Conservation (phyloP, 2,113 vertebrate species). For the Ranitomeya imitator region DNA sequence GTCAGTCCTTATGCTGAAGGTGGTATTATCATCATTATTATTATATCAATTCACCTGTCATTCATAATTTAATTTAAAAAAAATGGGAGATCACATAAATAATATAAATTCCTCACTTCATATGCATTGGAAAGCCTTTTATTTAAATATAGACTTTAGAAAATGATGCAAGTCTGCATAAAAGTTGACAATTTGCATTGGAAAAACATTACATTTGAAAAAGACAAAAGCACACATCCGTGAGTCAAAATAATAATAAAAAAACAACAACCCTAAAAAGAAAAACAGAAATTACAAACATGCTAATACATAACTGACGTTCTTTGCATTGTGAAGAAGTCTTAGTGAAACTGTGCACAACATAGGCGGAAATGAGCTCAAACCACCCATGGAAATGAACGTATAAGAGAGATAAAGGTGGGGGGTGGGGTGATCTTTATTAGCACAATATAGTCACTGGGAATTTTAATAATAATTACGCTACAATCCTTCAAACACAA, state of each 20-base stretch:
- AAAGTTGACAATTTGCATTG: slow-evolving; percentile 68
- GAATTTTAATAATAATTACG: slow-evolving; percentile 63
- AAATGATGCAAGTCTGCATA: slow-evolving; percentile 70
- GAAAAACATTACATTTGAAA: slow-evolving; percentile 64
- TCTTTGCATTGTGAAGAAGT: slow-evolving; percentile 64
- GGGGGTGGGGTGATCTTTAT: neutral
- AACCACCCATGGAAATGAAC: neutral
- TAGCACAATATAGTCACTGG: slow-evolving; percentile 52
- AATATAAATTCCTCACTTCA: neutral
- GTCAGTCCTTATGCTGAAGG: too few species aligned
- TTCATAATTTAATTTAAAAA: neutral
- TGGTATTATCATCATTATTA: too few species aligned
- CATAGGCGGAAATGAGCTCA: slow-evolving; percentile 61
- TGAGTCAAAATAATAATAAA: slow-evolving; percentile 49
- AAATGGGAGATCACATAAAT: neutral
- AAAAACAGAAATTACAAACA: slow-evolving; percentile 69
- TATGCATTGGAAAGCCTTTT: slow-evolving; percentile 70
- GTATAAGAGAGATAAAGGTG: neutral
- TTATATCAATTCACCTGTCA: neutral
- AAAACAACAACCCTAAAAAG: slow-evolving; percentile 25
- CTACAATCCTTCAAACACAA: slow-evolving; percentile 58
- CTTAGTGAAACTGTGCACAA: slow-evolving; percentile 64
- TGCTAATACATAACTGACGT: slow-evolving; percentile 62
- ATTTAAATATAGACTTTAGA: slow-evolving; percentile 74
- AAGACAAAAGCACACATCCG: slow-evolving; percentile 63